Conservation (phyloP, 1,140 invertebrate species). For the Ganaspis sp. region DNA sequence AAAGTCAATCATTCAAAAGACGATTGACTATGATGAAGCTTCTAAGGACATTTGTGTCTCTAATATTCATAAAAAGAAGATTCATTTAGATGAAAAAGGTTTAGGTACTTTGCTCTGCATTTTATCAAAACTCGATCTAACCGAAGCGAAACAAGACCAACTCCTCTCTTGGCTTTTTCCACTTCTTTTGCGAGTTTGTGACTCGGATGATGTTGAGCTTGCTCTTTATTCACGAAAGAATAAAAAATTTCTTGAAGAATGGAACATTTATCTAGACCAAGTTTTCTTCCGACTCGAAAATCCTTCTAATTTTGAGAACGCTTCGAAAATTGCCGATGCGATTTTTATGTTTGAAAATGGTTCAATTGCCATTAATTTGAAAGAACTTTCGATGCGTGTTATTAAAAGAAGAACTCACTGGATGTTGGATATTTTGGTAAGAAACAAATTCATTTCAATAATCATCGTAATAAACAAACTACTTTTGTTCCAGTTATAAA, state of each 20-base stretch:
- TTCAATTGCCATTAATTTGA: constrained; percentile 43
- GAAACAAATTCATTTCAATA: no score
- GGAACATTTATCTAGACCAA: constrained; percentile 60
- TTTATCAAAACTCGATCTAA: constrained; percentile 64
- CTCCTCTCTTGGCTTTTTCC: constrained; percentile 58
- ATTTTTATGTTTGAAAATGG: constrained; percentile 55
- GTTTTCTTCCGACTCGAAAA: constrained; percentile 43
- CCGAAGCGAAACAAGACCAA: constrained; percentile 52
- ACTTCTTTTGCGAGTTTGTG: constrained; percentile 45
- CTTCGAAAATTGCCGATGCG: constrained; percentile 55
- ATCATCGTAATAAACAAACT: no score
- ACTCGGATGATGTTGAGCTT: constrained; percentile 61
- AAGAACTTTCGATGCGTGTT: constrained; percentile 61
- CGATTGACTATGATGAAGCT: constrained; percentile 37
- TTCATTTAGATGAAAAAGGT: constrained; percentile 35
- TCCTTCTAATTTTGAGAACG: constrained; percentile 44
- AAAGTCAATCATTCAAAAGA: constrained; percentile 48
- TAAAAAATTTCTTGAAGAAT: constrained; percentile 58
- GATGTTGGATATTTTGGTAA: constrained; percentile 66
- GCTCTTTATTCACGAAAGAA: constrained; percentile 65
- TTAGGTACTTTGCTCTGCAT: constrained; percentile 57
- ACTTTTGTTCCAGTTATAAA: constrained; percentile 34
- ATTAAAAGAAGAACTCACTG: constrained; percentile 59
- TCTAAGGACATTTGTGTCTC: constrained; percentile 9
- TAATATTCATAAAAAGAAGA: constrained; percentile 12